Evolutionary conservation across 2,888 invertebrate genomes (phyloP), one percentile per base, ranked within the genome.

Genomic region (Polydrusus cervinus): DNA sequence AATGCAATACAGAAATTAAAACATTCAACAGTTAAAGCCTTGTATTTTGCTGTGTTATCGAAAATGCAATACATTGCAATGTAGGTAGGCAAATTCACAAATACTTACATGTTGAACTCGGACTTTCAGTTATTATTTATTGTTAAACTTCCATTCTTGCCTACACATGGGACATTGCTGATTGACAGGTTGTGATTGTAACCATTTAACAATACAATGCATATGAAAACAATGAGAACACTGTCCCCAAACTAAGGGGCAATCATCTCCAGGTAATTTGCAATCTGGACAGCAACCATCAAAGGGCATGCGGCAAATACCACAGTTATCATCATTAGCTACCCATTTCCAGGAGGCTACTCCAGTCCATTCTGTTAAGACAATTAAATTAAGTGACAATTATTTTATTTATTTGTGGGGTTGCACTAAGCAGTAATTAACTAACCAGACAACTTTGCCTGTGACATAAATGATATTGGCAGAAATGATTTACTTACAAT

Each of bases 191-290:
- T 96, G 95, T 16, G 98, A 95, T 86, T 98, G 97, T 65, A 99
- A 90, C 99, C 99, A 99, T 91, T 99, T 99, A 86, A 97, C 96
- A 84, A 99, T 99, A 89, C 99, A 99, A 88, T 99, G 99, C 88
- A 98, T 98, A 88, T 99, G 99, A 88, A 99, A 99, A 89, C 98
- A 98, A 89, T 99, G 99, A 9, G 97, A 96, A 88, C 99, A 99
- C 85, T 96, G 95, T 76, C 99, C 99, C 97, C 98, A 98, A 80
- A 98, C 98, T 85, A 99, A 88, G 13, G 99, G 98, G 85, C 98
- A 99, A 88, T 98, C 98, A 89, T 99, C 98, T 65, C 98, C 98
- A 20, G 98, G 98, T 79, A 97, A 89, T 88, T 97, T 97, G 89
- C 98, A 99, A 88, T 99, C 98, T 1, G 98, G 97, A 85, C 98